A percentile compares a stretch with the other conserved stretches of the same genome.
These are phyloP conservation scores for Paedocypris sp. DNA, from an alignment of 2,113 vertebrate species.

Conservation along the genomic window DNA sequence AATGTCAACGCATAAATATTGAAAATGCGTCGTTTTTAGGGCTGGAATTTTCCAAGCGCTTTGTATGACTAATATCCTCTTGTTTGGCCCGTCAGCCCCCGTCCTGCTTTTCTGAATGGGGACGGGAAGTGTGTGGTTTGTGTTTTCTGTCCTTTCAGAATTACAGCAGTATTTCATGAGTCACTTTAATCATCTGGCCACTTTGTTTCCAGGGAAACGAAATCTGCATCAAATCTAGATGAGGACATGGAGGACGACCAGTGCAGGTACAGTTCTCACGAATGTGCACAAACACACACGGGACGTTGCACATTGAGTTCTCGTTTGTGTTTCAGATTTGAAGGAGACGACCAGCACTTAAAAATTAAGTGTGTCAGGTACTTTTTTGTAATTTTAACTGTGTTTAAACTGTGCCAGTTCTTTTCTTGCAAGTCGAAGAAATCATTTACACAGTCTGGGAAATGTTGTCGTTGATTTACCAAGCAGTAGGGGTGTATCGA, in stretches of 20 bases:
- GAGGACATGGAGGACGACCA: constrained; percentile 63
- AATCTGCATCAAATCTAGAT: constrained; percentile 50
- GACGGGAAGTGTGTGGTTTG: background rate
- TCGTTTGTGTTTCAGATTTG: constrained; percentile 66
- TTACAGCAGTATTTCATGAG: background rate
- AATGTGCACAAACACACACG: background rate
- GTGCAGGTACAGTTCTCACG: constrained; percentile 54
- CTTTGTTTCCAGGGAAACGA: constrained; percentile 57
- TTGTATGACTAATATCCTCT: background rate
- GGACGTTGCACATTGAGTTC: background rate
- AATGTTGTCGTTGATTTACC: too few relatives aligned
- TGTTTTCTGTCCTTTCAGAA: background rate
- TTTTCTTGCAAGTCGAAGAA: too few relatives aligned
- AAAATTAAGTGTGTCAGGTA: constrained; percentile 83
- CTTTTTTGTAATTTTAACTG: too few relatives aligned
- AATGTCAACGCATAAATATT: background rate
- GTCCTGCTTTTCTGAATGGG: constrained; percentile 9
- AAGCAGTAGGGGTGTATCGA: too few relatives aligned
- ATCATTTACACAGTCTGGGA: too few relatives aligned
- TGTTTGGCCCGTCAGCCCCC: background rate
- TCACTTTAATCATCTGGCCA: background rate
- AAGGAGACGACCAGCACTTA: constrained; percentile 70
- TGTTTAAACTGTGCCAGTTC: too few relatives aligned
- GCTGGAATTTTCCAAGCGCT: background rate
- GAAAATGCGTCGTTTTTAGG: too few relatives aligned